phyloP scores from a whole-genome alignment of 2,113 vertebrate genomes.

The Lampris megalopsis region DNA sequence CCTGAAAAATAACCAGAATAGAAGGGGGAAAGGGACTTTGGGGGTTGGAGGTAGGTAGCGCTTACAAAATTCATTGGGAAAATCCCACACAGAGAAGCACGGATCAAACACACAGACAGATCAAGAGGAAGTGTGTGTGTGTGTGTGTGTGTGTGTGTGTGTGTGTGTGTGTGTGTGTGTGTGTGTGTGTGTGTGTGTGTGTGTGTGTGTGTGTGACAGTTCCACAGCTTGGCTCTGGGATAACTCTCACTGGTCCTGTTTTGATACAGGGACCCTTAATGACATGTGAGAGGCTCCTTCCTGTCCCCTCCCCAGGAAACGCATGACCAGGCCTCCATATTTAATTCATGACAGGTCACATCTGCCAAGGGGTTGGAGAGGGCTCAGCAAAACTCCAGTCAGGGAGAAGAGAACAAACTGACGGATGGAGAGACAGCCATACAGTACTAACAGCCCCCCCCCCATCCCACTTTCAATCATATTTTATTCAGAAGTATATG shows the following conservation, averaged over 20 bases:
- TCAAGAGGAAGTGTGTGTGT: conserved; percentile 38
- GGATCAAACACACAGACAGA: conserved; percentile 44
- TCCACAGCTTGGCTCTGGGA: conserved; percentile 52
- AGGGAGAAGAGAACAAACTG: conserved; percentile 61
- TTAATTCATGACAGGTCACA: conserved; percentile 84
- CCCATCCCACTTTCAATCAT: conserved; percentile 74
- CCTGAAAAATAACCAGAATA: conserved; percentile 16
- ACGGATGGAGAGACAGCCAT: conserved; percentile 51
- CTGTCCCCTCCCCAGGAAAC: conserved; percentile 75
- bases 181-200: conserved; percentile 22
- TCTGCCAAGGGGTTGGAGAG: conserved; percentile 66
- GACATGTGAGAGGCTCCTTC: conserved; percentile 80
- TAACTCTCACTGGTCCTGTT: conserved; percentile 59
- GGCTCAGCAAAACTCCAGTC: conserved; percentile 70
- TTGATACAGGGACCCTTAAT: conserved; percentile 73
- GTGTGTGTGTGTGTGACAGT: conserved; percentile 46
- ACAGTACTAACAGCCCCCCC: conserved; percentile 45
- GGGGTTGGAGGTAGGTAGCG: not conserved
- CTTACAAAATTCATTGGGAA: conserved; percentile 1
- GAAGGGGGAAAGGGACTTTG: not conserved
- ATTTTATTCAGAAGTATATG: conserved; percentile 79
- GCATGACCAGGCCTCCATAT: conserved; percentile 77
- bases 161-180: conserved; percentile 16
- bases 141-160: conserved; percentile 22
- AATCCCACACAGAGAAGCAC: not conserved